phyloP scores from a whole-genome alignment of 1,140 invertebrate genomes.

The Oscheius sp. region DNA sequence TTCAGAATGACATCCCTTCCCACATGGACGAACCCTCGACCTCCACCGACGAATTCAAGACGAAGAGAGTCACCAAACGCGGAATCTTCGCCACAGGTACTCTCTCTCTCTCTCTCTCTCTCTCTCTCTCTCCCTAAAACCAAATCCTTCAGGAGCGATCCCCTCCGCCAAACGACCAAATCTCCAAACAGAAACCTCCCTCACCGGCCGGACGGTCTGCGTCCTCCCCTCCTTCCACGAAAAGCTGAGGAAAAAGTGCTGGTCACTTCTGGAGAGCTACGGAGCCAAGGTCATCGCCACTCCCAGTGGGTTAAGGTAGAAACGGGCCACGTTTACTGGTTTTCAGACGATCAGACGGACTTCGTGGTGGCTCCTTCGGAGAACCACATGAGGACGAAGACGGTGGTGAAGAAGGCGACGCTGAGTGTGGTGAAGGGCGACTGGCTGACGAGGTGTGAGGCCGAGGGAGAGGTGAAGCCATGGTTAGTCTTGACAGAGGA shows the following conservation, averaged over 20 bases:
- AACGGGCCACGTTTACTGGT: background rate
- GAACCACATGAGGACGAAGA: background rate
- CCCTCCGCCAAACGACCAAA: background rate
- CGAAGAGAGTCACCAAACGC: background rate
- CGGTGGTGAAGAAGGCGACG: background rate
- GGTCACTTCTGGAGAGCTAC: background rate
- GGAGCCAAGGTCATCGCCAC: background rate
- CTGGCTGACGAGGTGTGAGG: background rate
- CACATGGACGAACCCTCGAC: background rate
- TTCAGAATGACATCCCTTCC: background rate
- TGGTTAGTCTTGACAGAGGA: background rate
- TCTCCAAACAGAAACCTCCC: background rate
- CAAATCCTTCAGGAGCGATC: background rate
- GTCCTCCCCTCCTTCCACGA: background rate
- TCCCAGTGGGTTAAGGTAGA: background rate
- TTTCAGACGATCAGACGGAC: background rate
- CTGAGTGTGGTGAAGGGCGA: background rate
- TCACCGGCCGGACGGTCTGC: background rate
- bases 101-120: background rate
- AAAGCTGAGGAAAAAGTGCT: background rate
- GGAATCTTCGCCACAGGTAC: background rate
- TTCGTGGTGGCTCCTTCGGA: background rate
- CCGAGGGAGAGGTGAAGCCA: background rate
- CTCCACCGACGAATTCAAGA: background rate
- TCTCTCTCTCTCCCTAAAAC: background rate